These are phyloP conservation scores for Pipra filicauda DNA, from an alignment of 2,113 vertebrate species.

Conservation along the genomic window DNA sequence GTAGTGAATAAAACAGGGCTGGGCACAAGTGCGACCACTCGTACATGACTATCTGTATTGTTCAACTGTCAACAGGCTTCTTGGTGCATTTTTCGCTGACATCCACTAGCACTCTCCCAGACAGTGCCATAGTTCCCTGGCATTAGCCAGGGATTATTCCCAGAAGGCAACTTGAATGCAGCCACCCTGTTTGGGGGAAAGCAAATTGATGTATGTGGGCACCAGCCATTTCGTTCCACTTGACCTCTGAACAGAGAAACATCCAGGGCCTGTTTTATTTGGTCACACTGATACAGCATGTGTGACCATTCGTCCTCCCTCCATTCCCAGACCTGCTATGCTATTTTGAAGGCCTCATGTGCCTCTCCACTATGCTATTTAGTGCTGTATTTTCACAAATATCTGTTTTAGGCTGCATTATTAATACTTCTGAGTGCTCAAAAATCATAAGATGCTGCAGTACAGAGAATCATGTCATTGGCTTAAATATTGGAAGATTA, in stretches of 20 bases:
- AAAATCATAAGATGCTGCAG: conserved; percentile 41
- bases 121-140: neutral
- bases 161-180: neutral
- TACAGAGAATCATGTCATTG: conserved; percentile 49
- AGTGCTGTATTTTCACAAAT: conserved; percentile 28
- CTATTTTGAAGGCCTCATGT: neutral
- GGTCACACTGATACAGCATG: neutral
- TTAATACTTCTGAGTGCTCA: conserved; percentile 42
- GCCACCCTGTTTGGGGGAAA: neutral
- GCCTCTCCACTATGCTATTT: neutral
- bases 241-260: neutral
- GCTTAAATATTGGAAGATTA: conserved; percentile 55
- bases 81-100: neutral
- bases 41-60: neutral
- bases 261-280: neutral
- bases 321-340: neutral
- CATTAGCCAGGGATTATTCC: neutral
- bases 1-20: neutral
- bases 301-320: neutral
- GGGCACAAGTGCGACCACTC: neutral
- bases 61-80: neutral
- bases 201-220: neutral
- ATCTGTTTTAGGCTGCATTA: conserved; percentile 25
- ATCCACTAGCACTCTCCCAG: neutral
- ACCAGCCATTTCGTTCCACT: neutral